Evolutionary conservation across 2,888 invertebrate species (phyloP).

Genomic region (Harpalus rubripes): DNA sequence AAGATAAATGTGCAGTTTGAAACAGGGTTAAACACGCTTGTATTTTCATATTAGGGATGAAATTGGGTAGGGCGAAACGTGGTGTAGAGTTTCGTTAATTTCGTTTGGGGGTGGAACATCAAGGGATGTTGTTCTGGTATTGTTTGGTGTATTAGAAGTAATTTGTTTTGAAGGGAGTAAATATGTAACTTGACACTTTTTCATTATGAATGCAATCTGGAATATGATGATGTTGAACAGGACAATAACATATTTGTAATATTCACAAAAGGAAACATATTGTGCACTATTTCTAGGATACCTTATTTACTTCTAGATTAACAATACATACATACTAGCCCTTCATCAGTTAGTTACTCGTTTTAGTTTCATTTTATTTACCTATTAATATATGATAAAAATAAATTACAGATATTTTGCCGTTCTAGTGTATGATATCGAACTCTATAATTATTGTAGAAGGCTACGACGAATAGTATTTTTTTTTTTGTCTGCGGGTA

Average conservation of each 20-base stretch:
- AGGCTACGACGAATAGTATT: too few relatives aligned
- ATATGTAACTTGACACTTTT: conserved; percentile 12
- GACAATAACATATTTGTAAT: not conserved
- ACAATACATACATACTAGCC: too few relatives aligned
- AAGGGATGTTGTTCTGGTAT: not conserved
- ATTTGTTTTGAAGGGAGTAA: conserved; percentile 16
- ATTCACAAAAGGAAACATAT: not conserved
- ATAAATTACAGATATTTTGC: too few relatives aligned
- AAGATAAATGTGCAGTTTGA: conserved; percentile 2
- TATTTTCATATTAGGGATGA: not conserved
- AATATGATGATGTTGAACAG: not conserved
- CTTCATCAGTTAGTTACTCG: too few relatives aligned
- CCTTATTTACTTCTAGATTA: too few relatives aligned
- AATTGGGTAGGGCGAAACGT: not conserved
- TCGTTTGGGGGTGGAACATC: not conserved
- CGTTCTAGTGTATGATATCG: too few relatives aligned
- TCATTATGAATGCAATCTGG: conserved; percentile 2
- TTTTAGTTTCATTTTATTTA: too few relatives aligned
- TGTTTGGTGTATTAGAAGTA: conserved; percentile 23
- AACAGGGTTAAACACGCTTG: conserved; percentile 37
- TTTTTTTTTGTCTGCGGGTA: too few relatives aligned
- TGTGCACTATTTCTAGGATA: not conserved
- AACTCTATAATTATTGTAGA: too few relatives aligned
- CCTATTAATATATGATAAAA: too few relatives aligned
- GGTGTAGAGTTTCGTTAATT: conserved; percentile 10